phyloP scores from a whole-genome alignment of 64 coral and sea anemone genomes.

The Orbicella faveolata region DNA sequence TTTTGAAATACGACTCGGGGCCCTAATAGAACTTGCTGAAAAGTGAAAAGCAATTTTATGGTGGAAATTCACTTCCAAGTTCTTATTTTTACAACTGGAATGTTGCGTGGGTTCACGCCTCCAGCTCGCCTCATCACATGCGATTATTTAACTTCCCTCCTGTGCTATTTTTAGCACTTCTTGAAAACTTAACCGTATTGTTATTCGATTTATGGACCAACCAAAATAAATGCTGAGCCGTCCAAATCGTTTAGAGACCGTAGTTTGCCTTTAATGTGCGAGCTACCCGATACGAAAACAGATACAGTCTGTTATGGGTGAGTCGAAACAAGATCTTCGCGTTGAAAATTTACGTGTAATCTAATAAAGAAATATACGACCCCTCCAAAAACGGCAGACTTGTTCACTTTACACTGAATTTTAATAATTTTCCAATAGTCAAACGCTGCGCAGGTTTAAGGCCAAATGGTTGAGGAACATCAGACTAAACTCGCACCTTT shows the following conservation, averaged over 20 bases:
- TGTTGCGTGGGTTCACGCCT: not conserved
- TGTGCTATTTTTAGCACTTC: not conserved
- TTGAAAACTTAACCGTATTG: not conserved
- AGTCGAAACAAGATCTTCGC: constrained; percentile 24
- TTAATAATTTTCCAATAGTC: not conserved
- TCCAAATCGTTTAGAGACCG: constrained; percentile 1
- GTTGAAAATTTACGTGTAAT: constrained; percentile 14
- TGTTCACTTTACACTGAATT: not conserved
- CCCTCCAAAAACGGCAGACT: not conserved
- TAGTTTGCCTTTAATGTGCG: constrained; percentile 31
- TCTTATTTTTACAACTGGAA: not conserved
- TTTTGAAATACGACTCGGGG: constrained; percentile 16
- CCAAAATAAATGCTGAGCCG: not conserved
- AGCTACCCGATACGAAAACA: constrained; percentile 30
- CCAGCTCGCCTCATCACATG: not conserved
- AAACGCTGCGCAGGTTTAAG: not conserved
- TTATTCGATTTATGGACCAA: not conserved
- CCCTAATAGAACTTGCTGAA: not conserved
- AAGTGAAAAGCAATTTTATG: not conserved
- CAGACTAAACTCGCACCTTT: not conserved
- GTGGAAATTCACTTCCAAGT: not conserved
- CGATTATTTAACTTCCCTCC: not conserved
- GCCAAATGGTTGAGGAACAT: not conserved
- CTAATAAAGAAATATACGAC: not conserved
- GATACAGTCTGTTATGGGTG: constrained; percentile 3